phyloP scores from a whole-genome alignment of 2,113 vertebrate genomes.

The Phocoena sinus region DNA sequence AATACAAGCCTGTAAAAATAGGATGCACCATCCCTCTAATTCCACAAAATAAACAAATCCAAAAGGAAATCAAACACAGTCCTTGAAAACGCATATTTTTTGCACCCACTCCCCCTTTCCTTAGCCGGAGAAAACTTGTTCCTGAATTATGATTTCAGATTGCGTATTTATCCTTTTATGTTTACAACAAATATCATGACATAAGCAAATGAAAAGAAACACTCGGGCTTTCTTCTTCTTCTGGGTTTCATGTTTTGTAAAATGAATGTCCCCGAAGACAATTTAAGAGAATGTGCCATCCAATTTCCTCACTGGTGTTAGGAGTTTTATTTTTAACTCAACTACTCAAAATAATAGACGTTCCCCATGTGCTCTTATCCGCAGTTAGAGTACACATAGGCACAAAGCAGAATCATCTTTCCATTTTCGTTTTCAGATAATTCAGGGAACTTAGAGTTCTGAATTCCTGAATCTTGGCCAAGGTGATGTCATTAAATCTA shows the following conservation, averaged over 20 bases:
- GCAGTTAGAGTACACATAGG: not conserved
- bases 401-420: conserved; percentile 8
- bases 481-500: conserved; percentile 50
- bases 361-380: not conserved
- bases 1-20: conserved; percentile 81
- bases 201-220: conserved; percentile 33
- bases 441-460: conserved; percentile 40
- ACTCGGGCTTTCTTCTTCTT: not conserved
- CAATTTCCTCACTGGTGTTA: not conserved
- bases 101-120: conserved; percentile 60
- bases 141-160: not conserved
- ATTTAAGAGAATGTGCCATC: not conserved
- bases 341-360: not conserved
- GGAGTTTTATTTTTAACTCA: conserved; percentile 44
- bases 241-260: not conserved
- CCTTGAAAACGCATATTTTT: conserved; percentile 73
- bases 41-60: conserved; percentile 90
- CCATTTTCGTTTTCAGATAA: conserved; percentile 1
- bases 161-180: not conserved
- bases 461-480: conserved; percentile 38
- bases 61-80: conserved; percentile 80
- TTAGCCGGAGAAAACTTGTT: conserved; percentile 25
- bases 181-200: conserved; percentile 25
- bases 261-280: conserved; percentile 44
- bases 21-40: conserved; percentile 76